These are phyloP conservation scores for Coilia nasus DNA, from an alignment of 2,797 vertebrate species.

Conservation along the genomic window DNA sequence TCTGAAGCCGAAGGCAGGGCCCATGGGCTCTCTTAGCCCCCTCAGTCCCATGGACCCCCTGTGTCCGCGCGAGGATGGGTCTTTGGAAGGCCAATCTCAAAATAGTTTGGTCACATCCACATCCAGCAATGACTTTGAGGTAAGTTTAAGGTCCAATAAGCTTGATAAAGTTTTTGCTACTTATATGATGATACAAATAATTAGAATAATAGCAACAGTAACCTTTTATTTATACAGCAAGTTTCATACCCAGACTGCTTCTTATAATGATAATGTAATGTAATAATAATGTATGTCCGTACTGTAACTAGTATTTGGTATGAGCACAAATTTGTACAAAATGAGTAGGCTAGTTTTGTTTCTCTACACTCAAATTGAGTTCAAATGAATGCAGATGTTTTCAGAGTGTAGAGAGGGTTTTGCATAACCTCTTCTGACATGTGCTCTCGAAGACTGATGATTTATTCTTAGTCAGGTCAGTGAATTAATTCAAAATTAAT, in stretches of 20 bases:
- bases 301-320: too few relatives aligned
- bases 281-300: too few relatives aligned
- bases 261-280: too few relatives aligned
- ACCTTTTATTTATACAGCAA: too few relatives aligned
- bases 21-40: constrained; percentile 70
- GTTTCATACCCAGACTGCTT: too few relatives aligned
- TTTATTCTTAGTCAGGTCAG: background rate
- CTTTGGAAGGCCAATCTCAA: constrained; percentile 71
- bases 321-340: too few relatives aligned
- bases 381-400: background rate
- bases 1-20: constrained; percentile 75
- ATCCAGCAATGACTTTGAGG: constrained; percentile 78
- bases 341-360: background rate
- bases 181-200: too few relatives aligned
- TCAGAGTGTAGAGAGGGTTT: background rate
- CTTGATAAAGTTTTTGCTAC: too few relatives aligned
- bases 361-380: background rate
- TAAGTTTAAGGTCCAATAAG: constrained; percentile 63
- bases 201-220: too few relatives aligned
- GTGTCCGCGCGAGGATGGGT: constrained; percentile 67
- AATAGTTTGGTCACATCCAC: constrained; percentile 69
- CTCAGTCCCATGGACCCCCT: constrained; percentile 69
- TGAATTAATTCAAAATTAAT: constrained; percentile 12
- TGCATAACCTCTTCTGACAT: background rate
- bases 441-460: constrained; percentile 3